Evolutionary conservation across 64 coral and sea anemone species (phyloP), one percentile per base, ranked within the genome.

Genomic region (Astreopora myriophthalma): DNA sequence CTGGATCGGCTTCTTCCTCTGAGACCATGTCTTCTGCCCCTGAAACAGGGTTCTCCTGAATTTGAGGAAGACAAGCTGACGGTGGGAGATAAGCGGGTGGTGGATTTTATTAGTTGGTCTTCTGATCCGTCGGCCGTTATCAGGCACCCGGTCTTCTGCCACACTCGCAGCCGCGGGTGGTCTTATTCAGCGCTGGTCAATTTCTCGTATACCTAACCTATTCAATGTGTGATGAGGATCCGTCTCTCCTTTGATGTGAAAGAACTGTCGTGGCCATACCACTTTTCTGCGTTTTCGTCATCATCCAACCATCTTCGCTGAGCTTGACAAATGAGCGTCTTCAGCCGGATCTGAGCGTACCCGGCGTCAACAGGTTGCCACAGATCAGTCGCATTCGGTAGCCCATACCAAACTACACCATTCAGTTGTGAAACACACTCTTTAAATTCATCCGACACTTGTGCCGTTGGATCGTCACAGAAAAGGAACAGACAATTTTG

Each of bases 281-380:
- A 80, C 74, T 90, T 90, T 44, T 79, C 88, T 76, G 88, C 73
- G 33, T 79, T 90, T 39, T 64, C 0, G 1, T 69, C 57, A 67
- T 90, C 88, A 68, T 90, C 44, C 37, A 90, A 31, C 87, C 74
- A 79, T 90, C 34, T 49, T 79, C 74, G 8, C 35, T 80, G 88
- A 31, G 88, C 74, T 90, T 80, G 74, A 28, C 74, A 29, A 40
- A 89, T 40, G 14, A 76, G 34, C 1, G 71, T 60, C 22, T 58
- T 60, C 19, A 68, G n/a, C n/a, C n/a, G 34, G 61, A 80, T 77
- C 58, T 80, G 37, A 30, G 88, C 34, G 35, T 90, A 90, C 3
- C 88, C 74, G 29, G 75, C 74, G 57, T 88, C 86, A 74, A 74
- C 86, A 35, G 86, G 86, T 75, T 75, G 69, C 86, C 86, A 88